Evolutionary conservation across 2,888 invertebrate genomes (phyloP).

Genomic region (Athrips mouffetella): DNA sequence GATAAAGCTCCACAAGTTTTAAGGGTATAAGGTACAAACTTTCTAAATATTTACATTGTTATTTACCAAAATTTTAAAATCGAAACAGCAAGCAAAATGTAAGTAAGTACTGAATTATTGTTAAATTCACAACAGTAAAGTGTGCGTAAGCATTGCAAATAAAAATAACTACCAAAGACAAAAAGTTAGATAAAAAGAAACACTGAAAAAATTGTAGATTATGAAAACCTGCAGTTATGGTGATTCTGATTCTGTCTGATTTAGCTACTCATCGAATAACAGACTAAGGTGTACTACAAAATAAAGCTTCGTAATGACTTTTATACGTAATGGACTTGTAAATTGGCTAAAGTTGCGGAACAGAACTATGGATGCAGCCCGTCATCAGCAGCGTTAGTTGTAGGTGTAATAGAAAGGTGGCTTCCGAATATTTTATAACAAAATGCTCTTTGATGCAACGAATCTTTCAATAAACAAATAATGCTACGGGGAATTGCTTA

Average conservation of each 20-base stretch:
- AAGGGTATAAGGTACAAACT: background rate
- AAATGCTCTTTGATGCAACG: conserved; percentile 57
- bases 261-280: conserved; percentile 5
- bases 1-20: conserved; percentile 14
- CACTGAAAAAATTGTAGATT: conserved; percentile 25
- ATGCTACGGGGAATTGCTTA: conserved; percentile 65
- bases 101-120: too few species aligned
- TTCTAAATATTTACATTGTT: conserved; percentile 5
- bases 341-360: conserved; percentile 18
- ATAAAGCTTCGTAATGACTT: conserved; percentile 25
- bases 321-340: conserved; percentile 30
- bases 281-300: conserved; percentile 9
- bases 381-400: conserved; percentile 56
- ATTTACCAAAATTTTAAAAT: conserved; percentile 16
- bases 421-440: conserved; percentile 45
- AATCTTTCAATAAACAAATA: conserved; percentile 48
- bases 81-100: conserved; percentile 41
- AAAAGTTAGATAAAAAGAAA: conserved; percentile 33
- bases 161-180: conserved; percentile 32
- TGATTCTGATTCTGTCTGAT: conserved; percentile 10
- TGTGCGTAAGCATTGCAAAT: conserved; percentile 70
- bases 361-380: conserved; percentile 46
- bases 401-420: conserved; percentile 41
- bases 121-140: conserved; percentile 37
- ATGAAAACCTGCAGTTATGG: conserved; percentile 20